A percentile compares a stretch with the other conserved stretches of the same genome.
phyloP scores from a whole-genome alignment of 2,797 vertebrate species.

The Clarias fuscus region DNA sequence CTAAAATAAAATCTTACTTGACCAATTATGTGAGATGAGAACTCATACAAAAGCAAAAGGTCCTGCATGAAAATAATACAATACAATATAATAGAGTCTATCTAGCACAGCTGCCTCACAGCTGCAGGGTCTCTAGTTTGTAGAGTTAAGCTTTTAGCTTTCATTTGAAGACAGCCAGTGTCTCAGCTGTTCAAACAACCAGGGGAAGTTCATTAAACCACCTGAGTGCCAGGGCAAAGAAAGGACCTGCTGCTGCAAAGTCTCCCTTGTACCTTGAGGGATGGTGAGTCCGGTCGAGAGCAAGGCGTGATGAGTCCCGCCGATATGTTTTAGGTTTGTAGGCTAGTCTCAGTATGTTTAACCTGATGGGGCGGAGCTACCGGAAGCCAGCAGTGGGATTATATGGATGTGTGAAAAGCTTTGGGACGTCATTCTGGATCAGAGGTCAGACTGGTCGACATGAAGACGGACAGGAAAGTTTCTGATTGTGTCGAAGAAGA shows the following conservation, averaged over 20 bases:
- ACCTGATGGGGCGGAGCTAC: not conserved
- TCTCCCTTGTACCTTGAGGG: not conserved
- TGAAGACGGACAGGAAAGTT: not conserved
- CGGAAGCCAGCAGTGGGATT: not conserved
- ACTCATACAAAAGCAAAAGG: not conserved
- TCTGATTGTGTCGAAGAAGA: not conserved
- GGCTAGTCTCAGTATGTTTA: not conserved
- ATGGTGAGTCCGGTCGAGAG: not conserved
- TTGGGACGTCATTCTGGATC: not conserved
- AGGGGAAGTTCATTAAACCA: not conserved
- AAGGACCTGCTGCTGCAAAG: not conserved
- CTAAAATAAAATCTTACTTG: not conserved
- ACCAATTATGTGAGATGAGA: not conserved
- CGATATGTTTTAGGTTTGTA: not conserved
- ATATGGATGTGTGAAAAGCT: not conserved
- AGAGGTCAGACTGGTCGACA: not conserved
- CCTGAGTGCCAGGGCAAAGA: not conserved
- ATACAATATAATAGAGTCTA: not conserved
- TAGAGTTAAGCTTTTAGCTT: not conserved
- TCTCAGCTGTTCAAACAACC: conserved; percentile 5
- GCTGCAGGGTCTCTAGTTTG: not conserved
- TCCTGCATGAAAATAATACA: not conserved
- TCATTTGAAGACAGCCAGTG: not conserved
- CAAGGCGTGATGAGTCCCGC: not conserved
- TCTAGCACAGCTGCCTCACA: not conserved